Base-by-base conservation (phyloP, 2,888 invertebrate species). In the Phorcus lineatus region DNA sequence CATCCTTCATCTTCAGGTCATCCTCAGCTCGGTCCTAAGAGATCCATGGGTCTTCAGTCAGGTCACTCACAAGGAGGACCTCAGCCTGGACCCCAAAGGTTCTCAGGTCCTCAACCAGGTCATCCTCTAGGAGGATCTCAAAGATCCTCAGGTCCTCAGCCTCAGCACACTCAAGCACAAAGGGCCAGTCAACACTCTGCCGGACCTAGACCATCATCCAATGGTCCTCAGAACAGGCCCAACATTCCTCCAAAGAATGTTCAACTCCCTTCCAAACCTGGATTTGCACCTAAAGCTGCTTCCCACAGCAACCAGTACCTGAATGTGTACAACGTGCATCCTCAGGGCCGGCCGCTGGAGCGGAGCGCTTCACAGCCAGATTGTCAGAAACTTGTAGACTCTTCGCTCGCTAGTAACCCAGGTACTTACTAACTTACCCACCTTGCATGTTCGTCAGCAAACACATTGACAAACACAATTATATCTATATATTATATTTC, bases 321-420 rank as follows among this genome's bases (percentile, higher is more conserved):
- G 57, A 77, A 67, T 77, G 74, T 74, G 40, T 55, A 31, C 7
- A 24, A 76, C 36, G n/a, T 28, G 31, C 17, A 28, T 31, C 55
- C 54, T 31, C 70, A 70, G 70, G 31, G 70, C 17, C 76, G 76
- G 16, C 83, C 83, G n/a, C 76, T 86, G 62, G 85, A 84, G 78
- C 78, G 85, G 57, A 80, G 81, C 66, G 74, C 85, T 54, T 85
- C 83, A 36, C 85, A 85, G 53, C 85, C 84, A 17, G 86, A 85
- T 79, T 83, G 83, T 80, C 85, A 84, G 81, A 81, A 83, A 80
- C 82, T 84, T 54, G 80, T 80, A 80, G 80, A 77, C 77, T 53
- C 66, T 74, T 74, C 75, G 66, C 75, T 80, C 75, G 78, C 78
- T 81, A 81, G 81, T 78, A 53, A 47, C 31, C 36, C 81, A 83